A percentile compares a stretch with the other conserved stretches of the same genome.
phyloP scores from a whole-genome alignment of 1,140 invertebrate species.

The Oryzaephilus surinamensis region DNA sequence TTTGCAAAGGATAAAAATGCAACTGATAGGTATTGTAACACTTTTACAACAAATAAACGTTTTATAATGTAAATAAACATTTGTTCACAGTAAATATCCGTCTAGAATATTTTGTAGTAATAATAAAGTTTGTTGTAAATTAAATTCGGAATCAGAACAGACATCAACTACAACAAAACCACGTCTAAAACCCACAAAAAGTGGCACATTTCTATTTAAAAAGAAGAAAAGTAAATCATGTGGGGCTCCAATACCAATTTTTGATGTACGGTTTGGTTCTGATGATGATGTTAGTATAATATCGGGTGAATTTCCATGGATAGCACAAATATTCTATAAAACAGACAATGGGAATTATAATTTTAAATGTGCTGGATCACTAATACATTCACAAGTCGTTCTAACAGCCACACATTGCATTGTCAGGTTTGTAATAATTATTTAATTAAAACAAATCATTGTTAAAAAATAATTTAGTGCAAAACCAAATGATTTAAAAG shows the following conservation, averaged over 20 bases:
- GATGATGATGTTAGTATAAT: neutral
- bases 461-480: neutral
- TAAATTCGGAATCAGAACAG: neutral
- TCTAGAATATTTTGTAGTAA: neutral
- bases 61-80: neutral
- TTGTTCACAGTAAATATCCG: neutral
- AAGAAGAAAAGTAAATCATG: neutral
- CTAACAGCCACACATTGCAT: slow-evolving; percentile 52
- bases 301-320: slow-evolving; percentile 4
- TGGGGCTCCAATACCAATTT: neutral
- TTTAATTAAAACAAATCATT: neutral
- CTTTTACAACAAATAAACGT: no score
- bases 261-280: neutral
- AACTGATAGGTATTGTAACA: no score
- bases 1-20: neutral
- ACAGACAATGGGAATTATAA: neutral
- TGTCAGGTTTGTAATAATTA: slow-evolving; percentile 8
- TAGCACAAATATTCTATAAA: slow-evolving; percentile 4
- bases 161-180: neutral
- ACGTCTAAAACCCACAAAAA: neutral
- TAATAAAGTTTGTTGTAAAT: no score
- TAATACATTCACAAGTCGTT: slow-evolving; percentile 43
- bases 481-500: neutral
- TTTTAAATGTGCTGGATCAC: slow-evolving; percentile 42
- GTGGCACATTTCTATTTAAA: neutral